Conservation (phyloP, 2,797 vertebrate genomes). For the Sebastes taczanowskii region DNA sequence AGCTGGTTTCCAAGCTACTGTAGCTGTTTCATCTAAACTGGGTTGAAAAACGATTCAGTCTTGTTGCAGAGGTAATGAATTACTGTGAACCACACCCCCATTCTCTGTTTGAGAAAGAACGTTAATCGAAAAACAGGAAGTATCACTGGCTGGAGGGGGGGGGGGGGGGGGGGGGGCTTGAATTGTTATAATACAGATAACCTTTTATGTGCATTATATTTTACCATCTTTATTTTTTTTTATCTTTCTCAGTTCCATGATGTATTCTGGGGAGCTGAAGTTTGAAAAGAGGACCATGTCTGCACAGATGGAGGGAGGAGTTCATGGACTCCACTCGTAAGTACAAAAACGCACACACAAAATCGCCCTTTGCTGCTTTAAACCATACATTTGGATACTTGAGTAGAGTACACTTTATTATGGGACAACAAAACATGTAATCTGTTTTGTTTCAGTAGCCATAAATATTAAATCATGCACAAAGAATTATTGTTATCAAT, state of each 20-base stretch:
- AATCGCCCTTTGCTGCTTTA: neutral
- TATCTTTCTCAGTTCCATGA: slow-evolving; percentile 86
- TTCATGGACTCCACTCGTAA: slow-evolving; percentile 95
- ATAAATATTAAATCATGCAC: neutral
- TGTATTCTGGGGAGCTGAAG: slow-evolving; percentile 95
- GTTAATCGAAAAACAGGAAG: no score
- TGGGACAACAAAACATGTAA: neutral
- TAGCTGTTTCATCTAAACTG: no score
- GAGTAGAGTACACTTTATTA: neutral
- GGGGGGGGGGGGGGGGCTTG: no score
- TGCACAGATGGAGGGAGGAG: slow-evolving; percentile 92
- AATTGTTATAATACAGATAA: neutral
- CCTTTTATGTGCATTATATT: neutral
- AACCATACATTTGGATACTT: neutral
- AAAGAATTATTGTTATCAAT: neutral
- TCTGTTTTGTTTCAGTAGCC: neutral
- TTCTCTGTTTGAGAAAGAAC: no score
- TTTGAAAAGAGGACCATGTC: slow-evolving; percentile 95
- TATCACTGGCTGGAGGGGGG: no score
- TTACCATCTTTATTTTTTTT: neutral
- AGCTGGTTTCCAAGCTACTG: no score
- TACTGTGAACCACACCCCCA: no score
- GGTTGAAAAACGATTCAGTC: fast-evolving
- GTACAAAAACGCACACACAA: slow-evolving; percentile 57
- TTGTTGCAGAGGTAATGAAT: no score